A percentile compares a stretch with the other conserved stretches of the same genome.
Evolutionary conservation across 2,797 vertebrate genomes (phyloP).

Genomic region (Smutsia temminckii): DNA sequence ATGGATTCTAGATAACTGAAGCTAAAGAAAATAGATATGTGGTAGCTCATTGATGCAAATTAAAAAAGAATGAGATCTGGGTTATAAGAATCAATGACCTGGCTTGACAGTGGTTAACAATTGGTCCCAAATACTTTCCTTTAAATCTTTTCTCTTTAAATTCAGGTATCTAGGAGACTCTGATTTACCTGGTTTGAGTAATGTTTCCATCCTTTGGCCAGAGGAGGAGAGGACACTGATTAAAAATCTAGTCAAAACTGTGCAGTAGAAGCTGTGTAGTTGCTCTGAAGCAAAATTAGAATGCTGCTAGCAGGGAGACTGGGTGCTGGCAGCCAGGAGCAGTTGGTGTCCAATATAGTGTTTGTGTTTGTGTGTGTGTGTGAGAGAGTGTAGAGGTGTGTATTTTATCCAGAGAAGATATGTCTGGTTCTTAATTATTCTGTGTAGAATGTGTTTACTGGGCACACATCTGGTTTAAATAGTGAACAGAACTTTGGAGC

Average conservation of each 20-base stretch:
- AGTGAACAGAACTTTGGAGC: background rate
- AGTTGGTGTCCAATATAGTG: background rate
- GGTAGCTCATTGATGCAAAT: background rate
- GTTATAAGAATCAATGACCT: background rate
- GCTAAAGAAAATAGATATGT: background rate
- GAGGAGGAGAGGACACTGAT: background rate
- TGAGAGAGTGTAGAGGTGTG: background rate
- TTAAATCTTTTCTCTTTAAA: background rate
- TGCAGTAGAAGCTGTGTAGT: background rate
- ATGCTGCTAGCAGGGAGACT: background rate
- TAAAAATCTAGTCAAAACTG: background rate
- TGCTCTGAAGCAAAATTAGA: background rate
- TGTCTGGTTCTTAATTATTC: background rate
- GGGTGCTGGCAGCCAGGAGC: background rate
- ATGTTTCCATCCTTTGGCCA: background rate
- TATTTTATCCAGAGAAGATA: background rate
- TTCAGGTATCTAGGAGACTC: background rate
- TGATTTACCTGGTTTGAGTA: background rate
- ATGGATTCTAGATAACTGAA: slow-evolving; percentile 9
- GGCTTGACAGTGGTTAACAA: background rate
- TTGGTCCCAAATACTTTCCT: background rate
- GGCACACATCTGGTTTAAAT: background rate
- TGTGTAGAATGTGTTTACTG: background rate
- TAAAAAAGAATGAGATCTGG: background rate
- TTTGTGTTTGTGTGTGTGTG: background rate